These are phyloP conservation scores for Corvus moneduloides DNA, from an alignment of 2,113 vertebrate genomes.

Conservation along the genomic window DNA sequence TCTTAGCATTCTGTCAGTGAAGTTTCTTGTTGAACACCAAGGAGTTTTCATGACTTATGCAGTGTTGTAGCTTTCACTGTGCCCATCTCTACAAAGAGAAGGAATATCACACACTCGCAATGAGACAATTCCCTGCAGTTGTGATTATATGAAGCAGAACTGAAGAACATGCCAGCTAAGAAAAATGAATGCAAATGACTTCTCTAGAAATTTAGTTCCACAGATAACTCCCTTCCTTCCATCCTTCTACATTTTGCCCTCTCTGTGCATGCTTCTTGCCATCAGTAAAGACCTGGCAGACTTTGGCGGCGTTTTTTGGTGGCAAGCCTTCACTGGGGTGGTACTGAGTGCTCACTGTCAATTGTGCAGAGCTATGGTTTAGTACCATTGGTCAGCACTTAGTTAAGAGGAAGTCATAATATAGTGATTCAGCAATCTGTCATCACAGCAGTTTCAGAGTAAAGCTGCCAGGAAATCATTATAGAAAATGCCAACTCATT, in stretches of 20 bases:
- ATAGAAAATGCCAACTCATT: background rate
- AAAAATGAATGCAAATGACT: background rate
- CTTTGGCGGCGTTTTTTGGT: background rate
- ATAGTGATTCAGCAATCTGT: background rate
- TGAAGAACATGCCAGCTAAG: background rate
- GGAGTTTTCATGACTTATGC: background rate
- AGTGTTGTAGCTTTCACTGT: background rate
- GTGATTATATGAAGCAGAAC: background rate
- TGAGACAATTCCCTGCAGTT: background rate
- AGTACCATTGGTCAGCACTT: background rate
- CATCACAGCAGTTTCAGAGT: background rate
- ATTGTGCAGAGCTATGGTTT: background rate
- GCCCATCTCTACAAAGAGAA: background rate
- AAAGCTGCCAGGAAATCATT: background rate
- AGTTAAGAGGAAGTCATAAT: background rate
- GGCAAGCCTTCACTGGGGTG: background rate
- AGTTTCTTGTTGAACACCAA: background rate
- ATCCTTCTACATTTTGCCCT: background rate
- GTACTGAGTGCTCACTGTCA: background rate
- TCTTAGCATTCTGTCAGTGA: background rate
- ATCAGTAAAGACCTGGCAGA: background rate
- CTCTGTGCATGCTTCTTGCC: background rate
- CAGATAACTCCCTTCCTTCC: background rate
- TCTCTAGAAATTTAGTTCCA: background rate
- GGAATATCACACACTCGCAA: accelerated